Evolutionary conservation across 2,888 invertebrate genomes (phyloP), one percentile per base, ranked within the genome.

Genomic region (Cryptophagus acutangulus): DNA sequence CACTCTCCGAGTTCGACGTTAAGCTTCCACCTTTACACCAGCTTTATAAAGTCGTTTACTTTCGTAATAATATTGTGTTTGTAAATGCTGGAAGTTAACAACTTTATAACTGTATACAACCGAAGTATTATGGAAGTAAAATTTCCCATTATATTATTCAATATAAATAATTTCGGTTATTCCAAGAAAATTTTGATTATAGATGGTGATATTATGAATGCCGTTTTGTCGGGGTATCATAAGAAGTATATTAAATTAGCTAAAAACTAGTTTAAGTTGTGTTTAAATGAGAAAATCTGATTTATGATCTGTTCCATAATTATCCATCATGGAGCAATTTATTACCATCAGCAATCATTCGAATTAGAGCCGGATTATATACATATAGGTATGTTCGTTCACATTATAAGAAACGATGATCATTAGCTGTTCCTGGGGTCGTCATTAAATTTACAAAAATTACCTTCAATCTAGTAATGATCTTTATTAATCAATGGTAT

Each of bases 401-500:
- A n/a, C 34, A n/a, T 44, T 40, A 38, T 37, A 49, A 46, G 47
- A 44, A 48, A 46, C 43, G 38, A 41, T 18, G 34, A 41, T 51
- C 45, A 51, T 46, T 46, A 48, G 48, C 46, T 37, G 20, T 41
- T 38, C 29, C 48, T 18, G 35, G 31, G 33, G 41, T 31, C 30
- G 37, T 41, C 36, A 24, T 36, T 33, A 31, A 34, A 36, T 33
- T 44, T 38, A 28, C 29, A 20, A 41, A 20, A 17, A 31, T 29
- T 13, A 36, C 24, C 13, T 35, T 33, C 17, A 26, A 36, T 45
- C 31, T 40, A 18, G 49, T 55, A 54, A 57, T 57, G 55, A 53
- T 49, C 54, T 59, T 60, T 61, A 64, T 64, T 62, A 65, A 64
- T 65, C 60, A 56, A 49, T 43, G 35, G 48, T 45, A 59, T 58